Evolutionary conservation across 1,140 invertebrate species (phyloP).

Genomic region (Penaeus japonicus): DNA sequence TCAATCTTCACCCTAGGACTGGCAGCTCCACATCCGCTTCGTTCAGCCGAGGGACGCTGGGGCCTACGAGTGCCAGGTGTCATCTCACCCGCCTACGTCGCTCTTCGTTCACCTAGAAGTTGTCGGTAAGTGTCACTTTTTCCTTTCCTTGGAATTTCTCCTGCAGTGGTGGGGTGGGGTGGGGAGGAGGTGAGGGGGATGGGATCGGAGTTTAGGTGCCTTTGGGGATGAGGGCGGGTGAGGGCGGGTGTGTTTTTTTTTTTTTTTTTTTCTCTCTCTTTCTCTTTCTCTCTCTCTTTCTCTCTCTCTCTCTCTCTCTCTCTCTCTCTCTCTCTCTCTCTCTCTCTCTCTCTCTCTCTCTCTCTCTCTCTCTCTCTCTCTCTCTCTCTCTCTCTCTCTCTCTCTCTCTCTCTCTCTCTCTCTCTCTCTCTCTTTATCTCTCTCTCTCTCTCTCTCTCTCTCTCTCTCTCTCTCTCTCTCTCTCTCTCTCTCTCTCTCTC

Average conservation of each 20-base stretch:
- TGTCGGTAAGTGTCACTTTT: constrained; percentile 75
- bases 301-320: constrained; percentile 10
- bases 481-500: background rate
- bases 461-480: background rate
- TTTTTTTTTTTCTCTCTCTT: background rate
- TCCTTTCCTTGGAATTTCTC: background rate
- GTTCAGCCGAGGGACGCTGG: constrained; percentile 82
- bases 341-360: background rate
- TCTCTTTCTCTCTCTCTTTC: constrained; percentile 26
- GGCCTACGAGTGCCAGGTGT: constrained; percentile 86
- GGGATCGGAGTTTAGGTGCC: background rate
- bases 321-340: background rate
- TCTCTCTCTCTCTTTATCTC: background rate
- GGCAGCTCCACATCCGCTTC: constrained; percentile 84
- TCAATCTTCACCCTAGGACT: constrained; percentile 71
- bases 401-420: background rate
- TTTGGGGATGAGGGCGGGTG: background rate
- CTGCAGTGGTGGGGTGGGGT: background rate
- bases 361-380: background rate
- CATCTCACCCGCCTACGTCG: constrained; percentile 85
- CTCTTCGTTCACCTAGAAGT: constrained; percentile 83
- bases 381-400: background rate
- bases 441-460: background rate
- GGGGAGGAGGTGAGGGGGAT: background rate
- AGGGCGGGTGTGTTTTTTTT: background rate